Base-by-base conservation (phyloP, 2,797 vertebrate species). In the Sebastolobus alascanus region DNA sequence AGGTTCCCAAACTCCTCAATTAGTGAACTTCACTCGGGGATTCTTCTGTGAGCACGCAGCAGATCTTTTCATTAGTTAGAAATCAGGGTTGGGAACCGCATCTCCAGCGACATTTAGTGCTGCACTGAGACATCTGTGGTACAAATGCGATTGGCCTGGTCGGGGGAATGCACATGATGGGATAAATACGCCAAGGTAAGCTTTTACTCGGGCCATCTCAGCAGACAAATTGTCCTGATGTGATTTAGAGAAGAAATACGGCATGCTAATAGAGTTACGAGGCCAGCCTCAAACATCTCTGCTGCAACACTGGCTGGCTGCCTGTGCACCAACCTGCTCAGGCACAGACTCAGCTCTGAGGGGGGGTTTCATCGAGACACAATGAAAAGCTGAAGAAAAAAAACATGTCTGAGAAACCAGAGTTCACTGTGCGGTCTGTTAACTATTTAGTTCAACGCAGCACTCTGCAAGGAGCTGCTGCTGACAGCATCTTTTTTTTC, bases 211-310 rank as follows among this genome's bases (percentile, higher is more conserved):
- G 55, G 87, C 87, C 89, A 88, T 90, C 92, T 92, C 89, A 75
- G 76, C 79, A 83, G 84, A 84, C 90, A 92, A 95, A 94, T 82
- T 93, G 89, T 89, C 87, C 83, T 97, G 95, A 97, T 95, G 84
- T 63, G 89, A 96, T 97, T 97, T 96, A 65, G 82, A 75, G 72
- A 89, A 92, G 89, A 91, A 91, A 90, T 89, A 90, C 69, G 52
- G 89, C 89, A 77, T 46, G 75, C 72, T 95, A 95, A 96, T 94
- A 55, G 65, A 85, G 92, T 96, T 95, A 95, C 13, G 71, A 50
- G 68, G 65, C 78, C 78, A 85, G 77, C 64, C 87, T 92, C 72
- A 84, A 87, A 92, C 63, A 84, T 87, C 87, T 87, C 72, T 84
- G 92, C n/a, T 13, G 79, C 82, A 86, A 68, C 75, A 20, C 83